Percentiles rank a stretch among this genome's conserved stretches.
phyloP scores from a whole-genome alignment of 2,113 vertebrate genomes.

The Glaucomys volans region DNA sequence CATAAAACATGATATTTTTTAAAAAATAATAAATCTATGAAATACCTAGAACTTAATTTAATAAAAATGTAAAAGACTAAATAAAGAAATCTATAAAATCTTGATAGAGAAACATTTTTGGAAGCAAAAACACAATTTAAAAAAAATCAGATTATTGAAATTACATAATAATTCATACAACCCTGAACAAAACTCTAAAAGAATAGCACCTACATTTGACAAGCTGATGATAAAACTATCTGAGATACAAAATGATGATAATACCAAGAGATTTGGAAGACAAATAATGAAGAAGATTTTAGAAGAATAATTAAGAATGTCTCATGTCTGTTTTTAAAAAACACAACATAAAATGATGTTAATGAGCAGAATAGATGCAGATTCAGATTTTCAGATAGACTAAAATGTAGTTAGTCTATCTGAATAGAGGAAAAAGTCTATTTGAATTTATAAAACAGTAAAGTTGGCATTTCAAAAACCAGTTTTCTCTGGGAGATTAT shows the following conservation, averaged over 20 bases:
- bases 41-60: background rate
- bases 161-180: background rate
- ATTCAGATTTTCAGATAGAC: background rate
- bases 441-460: background rate
- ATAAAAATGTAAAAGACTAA: background rate
- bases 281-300: background rate
- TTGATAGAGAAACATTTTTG: background rate
- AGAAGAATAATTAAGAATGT: background rate
- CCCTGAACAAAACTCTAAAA: background rate
- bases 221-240: background rate
- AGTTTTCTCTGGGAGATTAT: background rate
- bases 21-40: background rate
- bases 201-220: background rate
- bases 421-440: background rate
- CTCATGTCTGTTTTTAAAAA: background rate
- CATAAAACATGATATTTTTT: background rate
- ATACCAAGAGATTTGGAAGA: background rate
- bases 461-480: background rate
- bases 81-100: background rate
- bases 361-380: background rate
- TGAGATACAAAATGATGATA: background rate
- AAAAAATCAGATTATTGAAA: background rate
- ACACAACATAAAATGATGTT: background rate
- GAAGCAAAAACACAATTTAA: background rate
- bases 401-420: too few relatives aligned